These are phyloP conservation scores for Nasonia longicornis DNA, from an alignment of 1,140 invertebrate genomes.

Conservation along the genomic window DNA sequence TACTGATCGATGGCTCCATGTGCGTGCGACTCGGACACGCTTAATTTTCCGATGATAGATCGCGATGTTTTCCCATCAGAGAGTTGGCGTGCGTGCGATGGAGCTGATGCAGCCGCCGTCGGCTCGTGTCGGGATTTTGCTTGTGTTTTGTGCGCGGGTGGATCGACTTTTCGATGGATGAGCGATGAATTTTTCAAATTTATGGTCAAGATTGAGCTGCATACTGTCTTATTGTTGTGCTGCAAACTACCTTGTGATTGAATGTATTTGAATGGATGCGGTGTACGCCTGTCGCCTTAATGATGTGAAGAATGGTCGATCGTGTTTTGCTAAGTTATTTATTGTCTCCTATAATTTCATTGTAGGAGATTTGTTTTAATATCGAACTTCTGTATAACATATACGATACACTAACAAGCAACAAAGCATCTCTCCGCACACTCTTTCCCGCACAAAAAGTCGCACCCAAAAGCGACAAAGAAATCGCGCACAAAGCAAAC, in stretches of 20 bases:
- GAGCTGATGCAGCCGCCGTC: background rate
- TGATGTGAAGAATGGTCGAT: too few relatives aligned
- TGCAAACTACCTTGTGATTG: background rate
- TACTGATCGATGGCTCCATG: constrained; percentile 51
- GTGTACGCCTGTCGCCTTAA: too few relatives aligned
- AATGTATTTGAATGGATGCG: too few relatives aligned
- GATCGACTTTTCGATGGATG: background rate
- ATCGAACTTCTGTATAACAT: too few relatives aligned
- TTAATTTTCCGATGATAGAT: constrained; percentile 46
- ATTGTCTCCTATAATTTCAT: too few relatives aligned
- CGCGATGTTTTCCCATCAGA: constrained; percentile 11
- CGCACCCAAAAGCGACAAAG: background rate
- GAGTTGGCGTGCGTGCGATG: too few relatives aligned
- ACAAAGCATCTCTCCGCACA: too few relatives aligned
- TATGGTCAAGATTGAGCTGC: background rate
- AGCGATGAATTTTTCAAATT: background rate
- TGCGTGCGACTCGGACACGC: constrained; percentile 33
- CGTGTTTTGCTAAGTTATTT: too few relatives aligned
- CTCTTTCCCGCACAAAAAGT: background rate
- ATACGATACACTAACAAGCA: too few relatives aligned
- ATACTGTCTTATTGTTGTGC: too few relatives aligned
- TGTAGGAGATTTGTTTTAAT: too few relatives aligned
- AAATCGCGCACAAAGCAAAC: background rate
- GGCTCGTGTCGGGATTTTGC: background rate
- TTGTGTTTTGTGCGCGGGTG: background rate